phyloP scores from a whole-genome alignment of 2,888 invertebrate species.

The Tiphia femorata region DNA sequence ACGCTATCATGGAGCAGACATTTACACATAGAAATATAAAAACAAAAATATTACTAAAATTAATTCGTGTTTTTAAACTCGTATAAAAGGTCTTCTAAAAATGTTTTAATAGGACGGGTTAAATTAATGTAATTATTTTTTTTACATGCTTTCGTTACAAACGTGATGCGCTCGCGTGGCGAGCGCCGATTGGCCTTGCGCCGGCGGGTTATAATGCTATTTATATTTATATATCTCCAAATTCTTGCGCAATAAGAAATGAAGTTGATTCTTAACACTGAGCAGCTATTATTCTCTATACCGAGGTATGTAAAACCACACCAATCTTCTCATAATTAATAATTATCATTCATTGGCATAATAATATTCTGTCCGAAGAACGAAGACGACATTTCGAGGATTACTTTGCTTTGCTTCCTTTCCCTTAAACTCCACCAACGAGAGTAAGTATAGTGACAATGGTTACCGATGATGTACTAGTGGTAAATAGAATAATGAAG shows the following conservation, averaged over 20 bases:
- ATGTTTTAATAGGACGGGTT: constrained; percentile 54
- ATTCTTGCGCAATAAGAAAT: constrained; percentile 26
- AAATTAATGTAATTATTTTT: constrained; percentile 40
- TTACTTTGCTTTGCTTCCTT: constrained; percentile 23
- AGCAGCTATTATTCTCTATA: constrained; percentile 36
- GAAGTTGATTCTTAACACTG: constrained; percentile 29
- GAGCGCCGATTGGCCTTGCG: no score
- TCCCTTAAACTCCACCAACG: constrained; percentile 33
- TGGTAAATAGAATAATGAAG: constrained; percentile 54
- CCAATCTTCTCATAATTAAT: constrained; percentile 45
- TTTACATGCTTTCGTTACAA: no score
- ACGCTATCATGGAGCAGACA: constrained; percentile 64
- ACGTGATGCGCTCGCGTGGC: no score
- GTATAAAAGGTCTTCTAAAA: constrained; percentile 56
- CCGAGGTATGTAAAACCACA: constrained; percentile 58
- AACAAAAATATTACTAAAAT: constrained; percentile 62
- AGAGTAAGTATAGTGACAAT: constrained; percentile 40
- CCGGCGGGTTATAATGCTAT: no score
- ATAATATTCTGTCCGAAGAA: constrained; percentile 36
- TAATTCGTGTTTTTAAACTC: constrained; percentile 56
- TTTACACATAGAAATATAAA: constrained; percentile 66
- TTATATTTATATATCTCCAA: constrained; percentile 19
- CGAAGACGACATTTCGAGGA: no score
- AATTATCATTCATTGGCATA: constrained; percentile 37
- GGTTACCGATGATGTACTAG: constrained; percentile 51